Evolutionary conservation across 2,113 vertebrate species (phyloP), one percentile per base, ranked within the genome.

Genomic region (Scomber japonicus): DNA sequence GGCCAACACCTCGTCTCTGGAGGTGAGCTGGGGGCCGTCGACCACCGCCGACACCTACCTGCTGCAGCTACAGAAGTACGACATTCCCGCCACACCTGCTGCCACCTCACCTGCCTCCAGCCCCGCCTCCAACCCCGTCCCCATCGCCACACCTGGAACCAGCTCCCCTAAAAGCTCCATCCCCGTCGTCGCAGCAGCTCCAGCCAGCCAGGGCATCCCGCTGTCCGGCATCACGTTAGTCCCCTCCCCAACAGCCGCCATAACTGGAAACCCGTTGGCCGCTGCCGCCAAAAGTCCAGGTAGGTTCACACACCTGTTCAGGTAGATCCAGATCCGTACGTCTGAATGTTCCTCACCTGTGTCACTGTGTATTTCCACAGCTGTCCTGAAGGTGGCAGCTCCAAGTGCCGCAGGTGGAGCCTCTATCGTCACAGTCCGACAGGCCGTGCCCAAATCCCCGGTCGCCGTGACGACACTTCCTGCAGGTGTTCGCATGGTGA

Each of bases 21-120:
- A 97, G 90, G 96, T 97, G 88, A 96, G 96, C 94, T 97, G 96
- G 96, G 96, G 96, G 0, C 89, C 95, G 0, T 96, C 96, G 40
- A 94, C 96, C 31, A 97, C 96, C 0, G 96, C 96, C 0, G 96
- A 97, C 87, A 94, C 94, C 44, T 97, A 97, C 90, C 89, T 97
- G 83, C 93, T 97, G 24, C 96, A 97, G 92, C 93, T 97, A 83
- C 96, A 97, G 91, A 97, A 96, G 87, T 97, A 97, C 1, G 95
- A 97, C 90, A 95, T 97, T 90, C 96, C 96, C 3, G 92, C 95
- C 30, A 89, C 95, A 31, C 81, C 93, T 6, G 89, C 94, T 3
- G 89, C 93, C 59, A 67, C 91, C 11, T 94, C 95, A 6, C 93
- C 95, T 2, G 93, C 92, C 7, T 77, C 94, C 76, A 92, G 90